Conservation (phyloP, 2,888 invertebrate genomes). For the Adineta ricciae region DNA sequence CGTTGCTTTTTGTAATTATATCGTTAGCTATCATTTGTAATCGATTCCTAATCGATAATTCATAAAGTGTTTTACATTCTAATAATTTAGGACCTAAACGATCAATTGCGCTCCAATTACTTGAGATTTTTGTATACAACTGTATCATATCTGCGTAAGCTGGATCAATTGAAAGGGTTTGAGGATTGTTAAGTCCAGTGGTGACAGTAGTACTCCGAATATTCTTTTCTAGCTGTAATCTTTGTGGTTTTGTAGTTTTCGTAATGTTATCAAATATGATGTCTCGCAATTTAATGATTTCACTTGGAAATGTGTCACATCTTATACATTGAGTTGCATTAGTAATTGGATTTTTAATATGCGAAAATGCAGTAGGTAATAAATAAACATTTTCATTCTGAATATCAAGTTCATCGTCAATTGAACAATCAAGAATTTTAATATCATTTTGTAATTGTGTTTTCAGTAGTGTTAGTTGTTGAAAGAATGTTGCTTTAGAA, state of each 20-base stretch:
- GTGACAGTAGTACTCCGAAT: too few relatives aligned
- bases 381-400: neutral
- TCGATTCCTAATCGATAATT: neutral
- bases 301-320: neutral
- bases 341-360: neutral
- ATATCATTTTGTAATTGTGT: neutral
- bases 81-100: neutral
- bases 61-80: neutral
- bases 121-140: neutral
- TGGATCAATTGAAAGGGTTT: neutral
- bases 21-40: neutral
- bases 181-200: neutral
- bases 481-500: neutral
- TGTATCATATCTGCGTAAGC: neutral
- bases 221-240: neutral
- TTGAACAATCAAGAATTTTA: neutral
- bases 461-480: neutral
- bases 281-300: neutral
- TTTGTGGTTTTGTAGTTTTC: neutral
- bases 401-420: conserved; percentile 18
- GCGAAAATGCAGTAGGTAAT: conserved; percentile 23
- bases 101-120: neutral
- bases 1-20: neutral
- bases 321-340: neutral
- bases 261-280: neutral